Evolutionary conservation across 2,113 vertebrate genomes (phyloP), one percentile per base, ranked within the genome.

Genomic region (Indicator indicator): DNA sequence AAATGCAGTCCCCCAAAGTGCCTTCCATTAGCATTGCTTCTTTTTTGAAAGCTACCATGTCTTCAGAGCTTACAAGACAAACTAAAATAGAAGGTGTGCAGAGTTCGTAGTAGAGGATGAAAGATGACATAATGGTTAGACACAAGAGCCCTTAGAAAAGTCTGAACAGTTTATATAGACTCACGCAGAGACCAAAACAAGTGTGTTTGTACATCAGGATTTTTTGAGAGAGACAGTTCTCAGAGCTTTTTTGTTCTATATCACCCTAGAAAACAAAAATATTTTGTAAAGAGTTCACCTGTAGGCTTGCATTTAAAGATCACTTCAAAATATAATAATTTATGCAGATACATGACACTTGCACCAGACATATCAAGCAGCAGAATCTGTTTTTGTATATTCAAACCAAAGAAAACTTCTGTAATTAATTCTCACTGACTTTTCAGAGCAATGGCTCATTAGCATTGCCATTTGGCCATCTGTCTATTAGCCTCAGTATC

Each of bases 371-470:
- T 18, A 56, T 42, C 46, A 71, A 60, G 16, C 10, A 42, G 13
- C 56, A 24, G 5, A 6, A 8, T n/a, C n/a, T 44, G 5, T 24
- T 40, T 44, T 82, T 81, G 4, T 65, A 19, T 18, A 44, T 30
- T 62, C 13, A 73, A 69, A 80, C 9, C 33, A 81, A 88, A 84
- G n/a, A 82, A 48, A 65, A 71, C 16, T 56, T 89, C 64, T 48
- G 16, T 46, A 46, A 60, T 82, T 95, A 90, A 76, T 88, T 92
- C 70, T 65, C 58, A 58, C 36, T 70, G 27, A 76, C 30, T 91
- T 95, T 94, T 83, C 67, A 91, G 46, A 46, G 65, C 46, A 88
- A 62, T 38, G 36, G 18, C 23, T 94, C 73, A 32, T 74, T 95
- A 95, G 6, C 12, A 48, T 54, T 64, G 73, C 54, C n/a, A 11